Base-by-base conservation (phyloP, 1,140 invertebrate genomes). In the Pseudomyrmex flavicornis region DNA sequence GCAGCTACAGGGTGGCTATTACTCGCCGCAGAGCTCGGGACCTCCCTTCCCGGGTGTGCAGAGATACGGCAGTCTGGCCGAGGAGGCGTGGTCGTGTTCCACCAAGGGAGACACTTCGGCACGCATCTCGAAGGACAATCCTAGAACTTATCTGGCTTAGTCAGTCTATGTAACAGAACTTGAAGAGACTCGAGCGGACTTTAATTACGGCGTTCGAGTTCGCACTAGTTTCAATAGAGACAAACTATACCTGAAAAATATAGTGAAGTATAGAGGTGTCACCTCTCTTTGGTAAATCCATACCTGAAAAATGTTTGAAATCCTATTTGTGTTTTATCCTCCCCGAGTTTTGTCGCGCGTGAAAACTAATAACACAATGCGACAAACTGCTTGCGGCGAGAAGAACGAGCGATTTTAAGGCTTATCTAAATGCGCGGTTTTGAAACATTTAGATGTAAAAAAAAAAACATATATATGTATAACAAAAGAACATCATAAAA, bases 61-160 rank as follows among this genome's bases (percentile, higher is more conserved):
- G 58, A 90, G 93, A n/a, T 94, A 94, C 84, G 93, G 93, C 1
- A 94, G 93, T 65, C 85, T 94, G 12, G 93, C 93, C 20, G 93
- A 94, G 46, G 94, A 94, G 22, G 82, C 92, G 2, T 94, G 94
- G 94, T 90, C 82, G 50, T 91, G 56, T 22, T 77, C 86, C 26
- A 82, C 87, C 20, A 91, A 92, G 62, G 88, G 88, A 63, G 85
- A 89, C 10, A 61, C 15, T 2, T 13, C 63, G 15, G 50, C 68
- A 20, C 66, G 58, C 2, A 79, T 88, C 22, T 61, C 69, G 0
- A 91, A 93, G 70, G 65, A 65, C 10, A 92, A 83, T 76, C 90
- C 90, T 2, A 90, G 90, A 82, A 91, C 92, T 84, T 93, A 93
- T 69, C 74, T 93, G 59, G 91, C 92, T 88, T 94, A 90, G 84